Conservation (phyloP, 2,888 invertebrate species). For the Scaptodrosophila latifasciaeformis region DNA sequence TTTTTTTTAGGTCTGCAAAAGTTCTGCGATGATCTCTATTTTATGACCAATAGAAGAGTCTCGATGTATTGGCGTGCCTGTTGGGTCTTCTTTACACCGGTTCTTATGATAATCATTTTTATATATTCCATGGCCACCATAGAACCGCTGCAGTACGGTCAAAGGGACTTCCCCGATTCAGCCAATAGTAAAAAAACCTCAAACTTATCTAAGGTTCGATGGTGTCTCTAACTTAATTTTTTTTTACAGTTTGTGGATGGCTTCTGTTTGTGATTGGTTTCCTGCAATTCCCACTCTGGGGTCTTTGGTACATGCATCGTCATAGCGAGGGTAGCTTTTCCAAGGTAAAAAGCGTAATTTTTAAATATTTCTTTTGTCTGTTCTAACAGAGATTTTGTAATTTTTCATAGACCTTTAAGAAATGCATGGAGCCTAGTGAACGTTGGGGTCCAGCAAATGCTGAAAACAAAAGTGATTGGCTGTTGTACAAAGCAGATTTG, state of each 20-base stretch:
- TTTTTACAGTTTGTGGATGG: constrained; percentile 79
- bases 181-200: constrained; percentile 77
- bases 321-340: constrained; percentile 40
- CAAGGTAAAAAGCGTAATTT: constrained; percentile 36
- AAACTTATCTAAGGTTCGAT: no score
- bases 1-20: constrained; percentile 77
- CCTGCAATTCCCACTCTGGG: constrained; percentile 77
- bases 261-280: constrained; percentile 76
- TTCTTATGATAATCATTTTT: constrained; percentile 81
- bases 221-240: no score
- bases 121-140: constrained; percentile 81
- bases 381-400: neutral
- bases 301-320: constrained; percentile 55
- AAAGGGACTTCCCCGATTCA: constrained; percentile 77
- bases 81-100: constrained; percentile 84
- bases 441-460: constrained; percentile 81
- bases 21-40: constrained; percentile 83
- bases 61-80: constrained; percentile 85
- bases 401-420: constrained; percentile 74
- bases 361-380: neutral
- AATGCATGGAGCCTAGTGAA: constrained; percentile 69
- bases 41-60: constrained; percentile 82
- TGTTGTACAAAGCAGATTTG: constrained; percentile 77
- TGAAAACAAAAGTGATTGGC: constrained; percentile 78
- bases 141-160: constrained; percentile 78